A percentile compares a stretch with the other conserved stretches of the same genome.
phyloP scores from a whole-genome alignment of 92 coral and sea anemone genomes.

The Heteractis magnifica region DNA sequence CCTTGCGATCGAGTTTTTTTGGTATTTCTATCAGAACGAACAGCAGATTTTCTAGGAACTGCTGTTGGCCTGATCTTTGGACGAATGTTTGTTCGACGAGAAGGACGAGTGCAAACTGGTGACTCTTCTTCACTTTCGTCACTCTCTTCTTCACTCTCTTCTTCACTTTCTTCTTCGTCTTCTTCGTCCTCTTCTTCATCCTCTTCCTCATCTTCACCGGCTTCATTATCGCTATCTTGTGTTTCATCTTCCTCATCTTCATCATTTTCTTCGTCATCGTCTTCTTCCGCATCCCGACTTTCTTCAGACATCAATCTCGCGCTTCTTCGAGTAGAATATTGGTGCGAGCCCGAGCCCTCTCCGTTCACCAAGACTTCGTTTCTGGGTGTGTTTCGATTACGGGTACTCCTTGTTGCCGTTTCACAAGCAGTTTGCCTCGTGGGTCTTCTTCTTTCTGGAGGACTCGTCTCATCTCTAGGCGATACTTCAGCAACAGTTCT shows the following conservation, averaged over 20 bases:
- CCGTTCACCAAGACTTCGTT: constrained; percentile 46
- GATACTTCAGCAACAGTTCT: constrained; percentile 41
- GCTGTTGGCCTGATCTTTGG: constrained; percentile 84
- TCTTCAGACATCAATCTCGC: constrained; percentile 50
- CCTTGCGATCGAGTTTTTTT: constrained; percentile 25
- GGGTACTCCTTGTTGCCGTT: constrained; percentile 19
- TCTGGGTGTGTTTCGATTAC: constrained; percentile 39
- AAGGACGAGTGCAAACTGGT: constrained; percentile 30
- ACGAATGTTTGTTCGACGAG: constrained; percentile 65
- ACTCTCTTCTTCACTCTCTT: constrained; percentile 68
- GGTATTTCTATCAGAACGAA: constrained; percentile 18
- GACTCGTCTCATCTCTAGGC: constrained; percentile 34
- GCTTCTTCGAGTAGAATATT: constrained; percentile 92
- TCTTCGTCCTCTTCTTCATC: constrained; percentile 55
- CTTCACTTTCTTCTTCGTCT: constrained; percentile 68
- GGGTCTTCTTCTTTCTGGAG: constrained; percentile 37
- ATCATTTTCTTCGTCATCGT: constrained; percentile 52
- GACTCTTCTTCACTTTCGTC: constrained; percentile 63
- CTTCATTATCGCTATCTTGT: constrained; percentile 54
- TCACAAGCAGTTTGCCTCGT: constrained; percentile 40
- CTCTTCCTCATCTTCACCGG: constrained; percentile 50
- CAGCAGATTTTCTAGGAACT: constrained; percentile 25
- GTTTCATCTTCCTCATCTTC: constrained; percentile 58
- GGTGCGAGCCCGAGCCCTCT: constrained; percentile 50
- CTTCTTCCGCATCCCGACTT: constrained; percentile 46